phyloP scores from a whole-genome alignment of 2,797 vertebrate species.

The Anolis apletophallus region DNA sequence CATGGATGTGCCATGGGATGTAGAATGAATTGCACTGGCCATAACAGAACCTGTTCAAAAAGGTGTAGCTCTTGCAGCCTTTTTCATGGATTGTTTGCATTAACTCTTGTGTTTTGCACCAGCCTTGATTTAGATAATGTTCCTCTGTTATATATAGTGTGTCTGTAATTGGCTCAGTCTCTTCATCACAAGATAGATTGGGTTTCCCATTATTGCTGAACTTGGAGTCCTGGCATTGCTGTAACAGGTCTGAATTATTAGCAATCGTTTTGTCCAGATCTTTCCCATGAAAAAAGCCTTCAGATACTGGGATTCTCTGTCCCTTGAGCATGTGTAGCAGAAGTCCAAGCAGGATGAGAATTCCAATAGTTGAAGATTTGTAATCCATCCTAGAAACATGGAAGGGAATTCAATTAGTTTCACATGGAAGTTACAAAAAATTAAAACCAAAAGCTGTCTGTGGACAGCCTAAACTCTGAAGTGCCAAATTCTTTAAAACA shows the following conservation, averaged over 20 bases:
- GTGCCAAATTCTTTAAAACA: slow-evolving; percentile 1
- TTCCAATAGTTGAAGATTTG: slow-evolving; percentile 80
- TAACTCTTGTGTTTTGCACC: slow-evolving; percentile 96
- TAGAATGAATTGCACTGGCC: slow-evolving; percentile 99
- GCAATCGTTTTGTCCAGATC: too few species aligned
- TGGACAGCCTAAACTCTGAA: background rate
- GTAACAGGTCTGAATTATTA: slow-evolving; percentile 88
- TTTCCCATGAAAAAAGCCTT: too few species aligned
- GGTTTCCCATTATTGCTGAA: slow-evolving; percentile 84
- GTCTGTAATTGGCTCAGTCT: slow-evolving; percentile 95
- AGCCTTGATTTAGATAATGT: slow-evolving; percentile 94
- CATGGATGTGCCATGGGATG: slow-evolving; percentile 92
- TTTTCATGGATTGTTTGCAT: slow-evolving; percentile 98
- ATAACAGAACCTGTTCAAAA: slow-evolving; percentile 97
- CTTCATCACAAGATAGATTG: slow-evolving; percentile 88
- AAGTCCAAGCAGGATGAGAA: slow-evolving; percentile 85
- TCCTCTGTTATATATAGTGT: slow-evolving; percentile 94
- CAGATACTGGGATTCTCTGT: slow-evolving; percentile 82
- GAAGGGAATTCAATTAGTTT: slow-evolving; percentile 47
- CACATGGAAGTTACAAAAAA: background rate
- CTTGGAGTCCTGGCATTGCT: slow-evolving; percentile 80
- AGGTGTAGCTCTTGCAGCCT: slow-evolving; percentile 93
- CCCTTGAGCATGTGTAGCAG: slow-evolving; percentile 82
- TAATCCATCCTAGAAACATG: slow-evolving; percentile 86
- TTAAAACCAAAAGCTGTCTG: background rate